Evolutionary conservation across 1,140 invertebrate genomes (phyloP).

Genomic region (Drosophila auraria): DNA sequence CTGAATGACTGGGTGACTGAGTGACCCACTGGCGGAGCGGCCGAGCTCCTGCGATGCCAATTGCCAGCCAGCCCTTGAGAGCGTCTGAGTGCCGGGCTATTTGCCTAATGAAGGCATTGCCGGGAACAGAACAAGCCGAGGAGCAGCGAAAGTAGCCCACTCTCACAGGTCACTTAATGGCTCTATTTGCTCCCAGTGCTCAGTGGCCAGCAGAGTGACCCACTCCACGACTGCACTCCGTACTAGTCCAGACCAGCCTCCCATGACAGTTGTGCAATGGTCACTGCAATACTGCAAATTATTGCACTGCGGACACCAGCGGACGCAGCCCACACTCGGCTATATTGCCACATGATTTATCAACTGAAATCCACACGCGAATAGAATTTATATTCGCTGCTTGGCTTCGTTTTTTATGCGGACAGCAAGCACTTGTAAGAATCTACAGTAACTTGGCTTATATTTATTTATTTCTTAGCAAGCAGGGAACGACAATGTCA

Average conservation of each 20-base stretch:
- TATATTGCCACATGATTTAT: conserved; percentile 71
- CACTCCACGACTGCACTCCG: conserved; percentile 3
- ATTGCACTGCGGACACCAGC: conserved; percentile 46
- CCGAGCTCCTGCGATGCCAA: conserved; percentile 32
- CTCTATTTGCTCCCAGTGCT: conserved; percentile 65
- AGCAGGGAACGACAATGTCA: background rate
- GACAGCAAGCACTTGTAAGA: conserved; percentile 15
- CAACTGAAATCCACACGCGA: conserved; percentile 69
- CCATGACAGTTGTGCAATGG: conserved; percentile 68
- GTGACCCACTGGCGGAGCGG: conserved; percentile 65
- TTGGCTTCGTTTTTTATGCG: conserved; percentile 31
- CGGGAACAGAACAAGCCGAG: conserved; percentile 40
- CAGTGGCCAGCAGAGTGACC: conserved; percentile 9
- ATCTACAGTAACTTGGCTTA: conserved; percentile 2
- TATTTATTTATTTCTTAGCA: background rate
- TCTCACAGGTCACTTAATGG: conserved; percentile 76
- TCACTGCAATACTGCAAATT: conserved; percentile 59
- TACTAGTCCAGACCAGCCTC: conserved; percentile 15
- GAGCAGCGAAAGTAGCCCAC: conserved; percentile 69
- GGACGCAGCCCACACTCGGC: conserved; percentile 50
- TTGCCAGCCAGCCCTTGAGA: conserved; percentile 50
- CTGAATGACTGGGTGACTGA: conserved; percentile 55
- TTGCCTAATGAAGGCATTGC: conserved; percentile 76
- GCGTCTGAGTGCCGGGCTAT: conserved; percentile 66
- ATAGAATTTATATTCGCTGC: conserved; percentile 60